Percentiles rank a stretch among this genome's conserved stretches.
These are phyloP conservation scores for Gryllus longicercus DNA, from an alignment of 2,888 invertebrate species.

Conservation along the genomic window DNA sequence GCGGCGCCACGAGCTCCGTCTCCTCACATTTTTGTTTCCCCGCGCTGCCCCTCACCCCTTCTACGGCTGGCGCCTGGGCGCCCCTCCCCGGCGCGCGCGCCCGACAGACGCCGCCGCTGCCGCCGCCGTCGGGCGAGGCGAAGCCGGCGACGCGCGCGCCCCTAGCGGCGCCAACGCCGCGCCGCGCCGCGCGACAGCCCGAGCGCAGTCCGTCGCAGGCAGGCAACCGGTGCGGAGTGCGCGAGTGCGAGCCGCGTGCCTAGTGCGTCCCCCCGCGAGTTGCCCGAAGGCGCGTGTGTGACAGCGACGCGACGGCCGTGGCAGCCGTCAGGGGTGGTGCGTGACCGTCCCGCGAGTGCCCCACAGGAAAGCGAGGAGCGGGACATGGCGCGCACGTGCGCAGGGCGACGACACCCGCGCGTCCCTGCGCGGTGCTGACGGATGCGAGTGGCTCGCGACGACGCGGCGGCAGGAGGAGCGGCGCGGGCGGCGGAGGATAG, in stretches of 20 bases:
- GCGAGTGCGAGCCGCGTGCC: not conserved
- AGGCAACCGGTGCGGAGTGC: not conserved
- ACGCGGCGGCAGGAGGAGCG: not conserved
- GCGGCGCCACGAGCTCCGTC: conserved; percentile 10
- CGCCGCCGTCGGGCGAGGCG: not conserved
- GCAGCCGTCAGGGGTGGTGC: not conserved
- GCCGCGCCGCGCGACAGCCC: not conserved
- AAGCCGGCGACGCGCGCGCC: not conserved
- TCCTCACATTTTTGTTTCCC: conserved; percentile 17
- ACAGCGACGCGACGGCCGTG: not conserved
- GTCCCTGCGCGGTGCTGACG: not conserved
- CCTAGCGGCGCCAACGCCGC: not conserved
- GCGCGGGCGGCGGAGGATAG: not conserved
- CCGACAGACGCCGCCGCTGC: not conserved
- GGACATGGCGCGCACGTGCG: not conserved
- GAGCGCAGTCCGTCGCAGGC: not conserved
- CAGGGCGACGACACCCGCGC: not conserved
- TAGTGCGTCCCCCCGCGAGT: not conserved
- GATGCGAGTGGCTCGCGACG: not conserved
- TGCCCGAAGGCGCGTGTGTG: not conserved
- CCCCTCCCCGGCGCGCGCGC: not conserved
- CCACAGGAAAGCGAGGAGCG: not conserved
- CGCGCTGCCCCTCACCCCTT: not conserved
- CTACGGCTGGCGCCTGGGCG: conserved; percentile 4
- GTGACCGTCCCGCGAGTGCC: not conserved